Evolutionary conservation across 1,140 invertebrate species (phyloP), one percentile per base, ranked within the genome.

Genomic region (Drosophila tropicalis): DNA sequence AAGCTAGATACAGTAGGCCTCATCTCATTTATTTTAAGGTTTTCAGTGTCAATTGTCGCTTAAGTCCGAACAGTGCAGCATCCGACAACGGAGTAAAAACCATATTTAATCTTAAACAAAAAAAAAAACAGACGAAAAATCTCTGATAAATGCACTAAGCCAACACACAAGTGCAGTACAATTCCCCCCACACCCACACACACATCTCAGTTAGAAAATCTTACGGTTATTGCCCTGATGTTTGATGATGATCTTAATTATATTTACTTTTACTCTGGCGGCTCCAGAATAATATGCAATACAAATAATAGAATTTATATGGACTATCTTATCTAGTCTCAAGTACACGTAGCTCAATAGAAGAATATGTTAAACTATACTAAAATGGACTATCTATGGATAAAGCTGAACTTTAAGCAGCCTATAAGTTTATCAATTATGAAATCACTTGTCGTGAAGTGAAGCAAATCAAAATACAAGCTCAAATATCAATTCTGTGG

Each of bases 11-110:
- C 47, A 3, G 39, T 19, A 54, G 79, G 72, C 83, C 69, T 65
- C 69, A 82, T 76, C 83, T 87, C 75, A 83, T 83, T 76, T 85
- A 83, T 83, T 76, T 85, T 74, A 67, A 40, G 78, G 64, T 73
- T 55, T 29, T 65, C 70, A 80, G 67, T 70, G 68, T 66, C 68
- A 74, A 68, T 75, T 65, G 58, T 47, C 40, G 57, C 29, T 63
- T 58, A 67, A 55, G 32, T 44, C 44, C 55, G 9, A 34, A 10
- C 60, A 65, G 64, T 51, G 47, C 12, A 34, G 40, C 22, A 32
- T 62, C 61, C 40, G 13, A 22, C 17, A 10, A 51, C 44, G 9
- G 17, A 47, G 7, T 29, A 15, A 47, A 17, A 19, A 47, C 44
- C 19, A 51, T 22, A 22, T 51, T 51, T 51, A 51, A 51, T 51